Conservation (phyloP, 2,113 vertebrate species). For the Sceloporus tristichus region DNA sequence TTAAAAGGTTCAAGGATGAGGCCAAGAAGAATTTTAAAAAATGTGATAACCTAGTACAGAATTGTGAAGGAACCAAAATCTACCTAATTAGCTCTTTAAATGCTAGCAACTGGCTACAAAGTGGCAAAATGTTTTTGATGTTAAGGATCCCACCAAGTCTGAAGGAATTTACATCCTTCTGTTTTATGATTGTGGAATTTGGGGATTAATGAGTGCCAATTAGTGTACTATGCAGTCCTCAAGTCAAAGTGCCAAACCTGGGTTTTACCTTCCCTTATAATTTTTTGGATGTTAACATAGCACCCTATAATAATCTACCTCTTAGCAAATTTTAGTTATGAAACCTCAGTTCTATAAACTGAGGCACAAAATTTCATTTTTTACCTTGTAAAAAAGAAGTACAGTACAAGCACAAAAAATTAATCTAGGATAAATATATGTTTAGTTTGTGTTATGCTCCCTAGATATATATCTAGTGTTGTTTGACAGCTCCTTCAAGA, state of each 20-base stretch:
- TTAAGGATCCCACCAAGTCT: constrained; percentile 3
- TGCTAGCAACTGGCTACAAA: not conserved
- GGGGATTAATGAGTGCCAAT: constrained; percentile 57
- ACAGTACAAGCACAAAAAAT: not conserved
- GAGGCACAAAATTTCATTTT: not conserved
- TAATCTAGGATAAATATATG: not conserved
- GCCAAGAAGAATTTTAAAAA: not conserved
- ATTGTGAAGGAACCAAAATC: not conserved
- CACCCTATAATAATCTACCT: not conserved
- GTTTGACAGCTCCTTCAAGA: not conserved
- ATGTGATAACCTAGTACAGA: not conserved
- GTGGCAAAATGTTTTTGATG: not conserved
- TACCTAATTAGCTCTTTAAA: not conserved
- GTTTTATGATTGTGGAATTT: constrained; percentile 58
- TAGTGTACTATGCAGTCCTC: constrained; percentile 44
- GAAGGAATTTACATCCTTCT: constrained; percentile 47
- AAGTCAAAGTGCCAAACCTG: constrained; percentile 57
- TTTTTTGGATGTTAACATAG: constrained; percentile 30
- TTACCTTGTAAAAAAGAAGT: fast-evolving
- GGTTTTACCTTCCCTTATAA: constrained; percentile 53
- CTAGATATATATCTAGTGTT: not conserved
- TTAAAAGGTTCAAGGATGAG: not conserved
- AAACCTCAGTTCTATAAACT: fast-evolving
- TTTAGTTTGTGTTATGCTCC: not conserved
- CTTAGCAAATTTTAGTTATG: not conserved